phyloP scores from a whole-genome alignment of 2,888 invertebrate genomes.

The Torymus aiolomorphi region DNA sequence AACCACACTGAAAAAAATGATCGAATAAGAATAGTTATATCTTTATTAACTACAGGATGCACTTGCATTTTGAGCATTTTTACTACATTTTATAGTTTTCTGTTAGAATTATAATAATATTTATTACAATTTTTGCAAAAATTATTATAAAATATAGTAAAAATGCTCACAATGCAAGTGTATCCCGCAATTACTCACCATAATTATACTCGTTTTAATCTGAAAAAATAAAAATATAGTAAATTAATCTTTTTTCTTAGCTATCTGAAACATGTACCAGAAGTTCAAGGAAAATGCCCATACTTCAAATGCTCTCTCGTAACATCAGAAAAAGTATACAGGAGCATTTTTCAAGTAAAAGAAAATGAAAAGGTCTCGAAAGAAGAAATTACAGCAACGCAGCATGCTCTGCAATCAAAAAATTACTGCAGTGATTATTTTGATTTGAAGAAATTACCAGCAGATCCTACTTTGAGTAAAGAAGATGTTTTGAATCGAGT shows the following conservation, averaged over 20 bases:
- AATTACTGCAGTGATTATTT: background rate
- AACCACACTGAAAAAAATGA: background rate
- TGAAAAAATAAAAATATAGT: background rate
- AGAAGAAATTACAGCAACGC: background rate
- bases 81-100: too few species aligned
- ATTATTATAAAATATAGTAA: background rate
- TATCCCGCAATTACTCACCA: background rate
- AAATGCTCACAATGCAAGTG: background rate
- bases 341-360: background rate
- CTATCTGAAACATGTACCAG: background rate
- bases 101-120: too few species aligned
- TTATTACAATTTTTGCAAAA: too few species aligned
- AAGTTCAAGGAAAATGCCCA: background rate
- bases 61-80: too few species aligned
- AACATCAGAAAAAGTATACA: background rate
- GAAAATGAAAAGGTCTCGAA: background rate
- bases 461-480: background rate
- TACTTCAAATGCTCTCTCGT: background rate
- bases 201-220: background rate
- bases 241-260: background rate
- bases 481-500: background rate
- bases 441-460: background rate
- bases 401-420: constrained; percentile 2
- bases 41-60: too few species aligned
- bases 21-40: too few species aligned